phyloP scores from a whole-genome alignment of 92 coral and sea anemone species.

The Montipora capitata region DNA sequence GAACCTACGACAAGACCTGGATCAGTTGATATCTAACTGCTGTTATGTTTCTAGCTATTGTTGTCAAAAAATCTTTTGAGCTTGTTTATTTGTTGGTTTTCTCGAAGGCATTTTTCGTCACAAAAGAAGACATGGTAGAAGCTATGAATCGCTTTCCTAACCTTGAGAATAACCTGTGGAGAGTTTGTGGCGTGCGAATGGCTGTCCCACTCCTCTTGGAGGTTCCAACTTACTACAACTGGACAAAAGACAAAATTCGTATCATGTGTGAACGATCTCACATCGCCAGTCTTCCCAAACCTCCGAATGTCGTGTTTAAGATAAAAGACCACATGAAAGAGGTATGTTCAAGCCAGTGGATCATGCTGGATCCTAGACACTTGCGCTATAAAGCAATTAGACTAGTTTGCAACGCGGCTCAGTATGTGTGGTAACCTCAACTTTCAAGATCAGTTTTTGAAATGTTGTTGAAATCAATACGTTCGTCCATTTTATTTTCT shows the following conservation, averaged over 20 bases:
- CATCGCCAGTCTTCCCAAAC: conserved; percentile 78
- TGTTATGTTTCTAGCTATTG: no score
- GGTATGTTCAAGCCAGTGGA: conserved; percentile 5
- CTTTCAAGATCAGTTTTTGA: not conserved
- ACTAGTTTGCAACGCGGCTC: not conserved
- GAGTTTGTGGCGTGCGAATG: conserved; percentile 92
- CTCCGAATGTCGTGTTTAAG: conserved; percentile 64
- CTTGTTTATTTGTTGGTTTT: not conserved
- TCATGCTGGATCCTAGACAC: not conserved
- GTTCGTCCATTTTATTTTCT: no score
- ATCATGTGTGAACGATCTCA: conserved; percentile 96
- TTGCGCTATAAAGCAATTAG: not conserved
- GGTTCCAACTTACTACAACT: conserved; percentile 86
- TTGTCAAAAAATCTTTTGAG: no score
- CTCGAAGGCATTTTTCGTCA: conserved; percentile 85
- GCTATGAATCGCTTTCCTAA: conserved; percentile 75
- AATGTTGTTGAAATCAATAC: no score
- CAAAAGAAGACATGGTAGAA: conserved; percentile 76
- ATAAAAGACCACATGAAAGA: conserved; percentile 84
- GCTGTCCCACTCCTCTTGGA: conserved; percentile 97
- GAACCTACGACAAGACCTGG: no score
- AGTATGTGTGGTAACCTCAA: not conserved
- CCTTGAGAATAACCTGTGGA: conserved; percentile 89
- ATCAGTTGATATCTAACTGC: no score
- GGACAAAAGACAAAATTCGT: conserved; percentile 94